These are phyloP conservation scores for Parnassius glacialis DNA, from an alignment of 2,888 invertebrate genomes.

Conservation along the genomic window DNA sequence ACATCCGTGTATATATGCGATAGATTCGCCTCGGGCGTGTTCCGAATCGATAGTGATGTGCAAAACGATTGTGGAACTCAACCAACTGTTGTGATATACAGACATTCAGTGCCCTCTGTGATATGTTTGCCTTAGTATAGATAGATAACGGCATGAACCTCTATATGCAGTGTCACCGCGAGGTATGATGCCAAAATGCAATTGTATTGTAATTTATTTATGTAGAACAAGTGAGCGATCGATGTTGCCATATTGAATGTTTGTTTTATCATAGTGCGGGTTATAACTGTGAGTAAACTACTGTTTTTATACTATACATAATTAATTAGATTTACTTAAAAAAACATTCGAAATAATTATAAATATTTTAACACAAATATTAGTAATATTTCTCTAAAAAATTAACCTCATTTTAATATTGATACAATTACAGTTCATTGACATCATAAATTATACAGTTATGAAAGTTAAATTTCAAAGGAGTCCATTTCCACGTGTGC, in stretches of 20 bases:
- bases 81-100: slow-evolving; percentile 55
- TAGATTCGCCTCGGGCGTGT: slow-evolving; percentile 67
- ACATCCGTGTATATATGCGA: slow-evolving; percentile 68
- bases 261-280: slow-evolving; percentile 2
- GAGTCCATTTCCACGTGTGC: too few relatives aligned
- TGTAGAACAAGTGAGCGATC: slow-evolving; percentile 8
- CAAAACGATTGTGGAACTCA: slow-evolving; percentile 47
- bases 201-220: slow-evolving; percentile 14
- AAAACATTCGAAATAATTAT: too few relatives aligned
- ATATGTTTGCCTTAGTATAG: slow-evolving; percentile 78
- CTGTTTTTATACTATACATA: slow-evolving; percentile 17
- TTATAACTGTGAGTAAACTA: slow-evolving; percentile 21
- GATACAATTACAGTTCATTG: too few relatives aligned
- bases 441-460: too few relatives aligned
- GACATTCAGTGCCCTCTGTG: slow-evolving; percentile 65
- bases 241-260: slow-evolving; percentile 9
- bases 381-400: too few relatives aligned
- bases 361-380: too few relatives aligned
- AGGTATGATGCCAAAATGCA: slow-evolving; percentile 56
- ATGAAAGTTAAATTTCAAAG: too few relatives aligned
- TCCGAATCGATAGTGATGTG: slow-evolving; percentile 69
- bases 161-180: slow-evolving; percentile 79
- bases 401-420: too few relatives aligned
- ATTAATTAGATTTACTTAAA: too few relatives aligned
- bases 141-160: slow-evolving; percentile 70